Evolutionary conservation across 2,113 vertebrate genomes (phyloP), one percentile per base, ranked within the genome.

Genomic region (Anolis sagrei): DNA sequence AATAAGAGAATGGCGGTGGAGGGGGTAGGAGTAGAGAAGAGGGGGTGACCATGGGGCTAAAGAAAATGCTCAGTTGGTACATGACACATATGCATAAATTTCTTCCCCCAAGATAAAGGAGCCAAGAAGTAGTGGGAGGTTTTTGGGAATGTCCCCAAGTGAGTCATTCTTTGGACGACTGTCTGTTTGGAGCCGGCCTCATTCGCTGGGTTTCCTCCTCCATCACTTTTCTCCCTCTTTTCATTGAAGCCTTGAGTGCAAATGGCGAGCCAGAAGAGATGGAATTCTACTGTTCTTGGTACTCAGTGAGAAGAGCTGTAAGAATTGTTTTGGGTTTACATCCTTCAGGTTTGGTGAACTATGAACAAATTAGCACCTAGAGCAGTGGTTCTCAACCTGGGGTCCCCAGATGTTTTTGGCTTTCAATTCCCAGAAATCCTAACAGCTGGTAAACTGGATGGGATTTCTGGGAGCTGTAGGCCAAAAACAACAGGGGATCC

Each of bases 81-180:
- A 77, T 2, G 80, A 86, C 5, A 61, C 88, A 86, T 1, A 49
- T 81, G 3, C 11, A 0, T 62, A 84, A 39, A 87, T 80, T 86
- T 76, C 76, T 49, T 80, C 73, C 75, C 92, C 75, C 51, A 8
- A 79, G 66, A 79, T 61, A 73, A 85, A 83, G 76, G 32, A 61
- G 29, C 36, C 74, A 44, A 70, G 49, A 78, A 61, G 49, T 70
- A 32, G 51, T 87, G 80, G 86, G 93, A 93, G 94, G 91, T 93
- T 79, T 58, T 85, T 73, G 87, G 91, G 92, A 93, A 92, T 88
- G 79, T 92, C 79, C 69, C 70, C 2, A 13, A 72, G 51, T 64
- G 0, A 0, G 85, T 25, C 48, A 83, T 81, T 68, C 51, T 72
- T 58, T 1, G 0, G 77, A 34, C 76, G 0, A 73, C 77, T 83